Evolutionary conservation across 2,888 invertebrate genomes (phyloP).

Genomic region (Myopa testacea): DNA sequence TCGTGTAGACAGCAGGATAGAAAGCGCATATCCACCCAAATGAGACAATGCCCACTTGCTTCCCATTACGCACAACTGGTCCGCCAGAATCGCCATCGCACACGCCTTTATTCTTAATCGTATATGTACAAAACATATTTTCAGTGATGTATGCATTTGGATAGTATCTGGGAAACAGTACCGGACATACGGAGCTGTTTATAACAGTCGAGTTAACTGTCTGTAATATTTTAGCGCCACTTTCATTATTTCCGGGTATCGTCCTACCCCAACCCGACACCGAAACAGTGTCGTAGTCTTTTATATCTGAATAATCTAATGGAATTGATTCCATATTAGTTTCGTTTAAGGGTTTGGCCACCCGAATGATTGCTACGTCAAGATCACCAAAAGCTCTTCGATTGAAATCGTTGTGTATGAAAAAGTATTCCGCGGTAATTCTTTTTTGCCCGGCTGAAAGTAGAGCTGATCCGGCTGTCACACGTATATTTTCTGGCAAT

Average conservation of each 20-base stretch:
- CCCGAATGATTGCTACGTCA: neutral
- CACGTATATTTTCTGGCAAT: neutral
- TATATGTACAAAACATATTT: constrained; percentile 1
- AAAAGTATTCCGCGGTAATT: neutral
- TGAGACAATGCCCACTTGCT: neutral
- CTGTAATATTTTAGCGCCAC: neutral
- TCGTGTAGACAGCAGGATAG: too few species aligned
- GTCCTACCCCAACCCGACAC: neutral
- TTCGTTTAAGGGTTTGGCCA: neutral
- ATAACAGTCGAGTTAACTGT: neutral
- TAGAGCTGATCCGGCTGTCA: neutral
- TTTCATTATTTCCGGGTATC: constrained; percentile 12
- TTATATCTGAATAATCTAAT: neutral
- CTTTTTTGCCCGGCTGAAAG: neutral
- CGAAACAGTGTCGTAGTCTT: neutral
- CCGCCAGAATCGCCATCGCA: constrained; percentile 1
- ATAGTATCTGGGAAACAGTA: neutral
- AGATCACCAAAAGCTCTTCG: neutral
- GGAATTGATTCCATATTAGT: neutral
- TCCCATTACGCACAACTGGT: neutral
- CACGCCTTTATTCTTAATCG: constrained; percentile 37
- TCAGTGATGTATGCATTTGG: neutral
- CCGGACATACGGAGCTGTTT: neutral
- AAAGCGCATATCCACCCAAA: too few species aligned
- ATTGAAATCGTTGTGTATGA: neutral